These are phyloP conservation scores for Venturia canescens DNA, from an alignment of 1,140 invertebrate species.

Conservation along the genomic window DNA sequence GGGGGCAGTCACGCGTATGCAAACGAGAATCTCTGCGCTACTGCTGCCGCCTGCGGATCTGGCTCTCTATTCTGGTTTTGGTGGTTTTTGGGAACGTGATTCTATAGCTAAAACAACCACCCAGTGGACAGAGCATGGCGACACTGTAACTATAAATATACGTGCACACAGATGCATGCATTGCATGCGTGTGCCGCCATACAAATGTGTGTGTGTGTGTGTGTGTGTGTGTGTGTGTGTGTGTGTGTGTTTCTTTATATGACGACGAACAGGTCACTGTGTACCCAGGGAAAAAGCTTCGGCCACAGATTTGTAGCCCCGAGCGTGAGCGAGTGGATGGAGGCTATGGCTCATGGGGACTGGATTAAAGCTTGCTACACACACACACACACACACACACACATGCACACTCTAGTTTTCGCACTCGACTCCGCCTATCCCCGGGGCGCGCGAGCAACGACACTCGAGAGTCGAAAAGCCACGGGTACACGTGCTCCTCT, in stretches of 20 bases:
- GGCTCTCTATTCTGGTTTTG: conserved; percentile 21
- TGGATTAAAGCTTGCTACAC: conserved; percentile 43
- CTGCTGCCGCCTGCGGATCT: conserved; percentile 16
- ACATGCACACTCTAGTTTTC: background rate
- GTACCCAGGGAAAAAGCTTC: conserved; percentile 42
- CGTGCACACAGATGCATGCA: background rate
- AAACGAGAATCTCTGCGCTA: conserved; percentile 30
- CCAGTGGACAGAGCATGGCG: conserved; percentile 16
- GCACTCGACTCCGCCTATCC: conserved; percentile 7
- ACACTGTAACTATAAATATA: conserved; percentile 32
- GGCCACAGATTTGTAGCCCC: conserved; percentile 48
- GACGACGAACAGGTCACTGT: conserved; percentile 4
- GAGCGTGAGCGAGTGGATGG: conserved; percentile 36
- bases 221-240: too few relatives aligned
- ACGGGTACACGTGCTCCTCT: conserved; percentile 25
- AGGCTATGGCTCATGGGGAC: conserved; percentile 38
- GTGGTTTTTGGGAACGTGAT: conserved; percentile 36
- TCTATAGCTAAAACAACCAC: conserved; percentile 23
- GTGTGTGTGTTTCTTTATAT: background rate
- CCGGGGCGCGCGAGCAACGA: conserved; percentile 25
- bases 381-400: background rate
- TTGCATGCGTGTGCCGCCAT: too few relatives aligned
- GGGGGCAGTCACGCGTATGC: conserved; percentile 32
- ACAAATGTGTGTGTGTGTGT: too few relatives aligned
- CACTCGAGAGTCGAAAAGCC: conserved; percentile 35